These are phyloP conservation scores for Python bivittatus DNA, from an alignment of 2,113 vertebrate species.

Conservation along the genomic window DNA sequence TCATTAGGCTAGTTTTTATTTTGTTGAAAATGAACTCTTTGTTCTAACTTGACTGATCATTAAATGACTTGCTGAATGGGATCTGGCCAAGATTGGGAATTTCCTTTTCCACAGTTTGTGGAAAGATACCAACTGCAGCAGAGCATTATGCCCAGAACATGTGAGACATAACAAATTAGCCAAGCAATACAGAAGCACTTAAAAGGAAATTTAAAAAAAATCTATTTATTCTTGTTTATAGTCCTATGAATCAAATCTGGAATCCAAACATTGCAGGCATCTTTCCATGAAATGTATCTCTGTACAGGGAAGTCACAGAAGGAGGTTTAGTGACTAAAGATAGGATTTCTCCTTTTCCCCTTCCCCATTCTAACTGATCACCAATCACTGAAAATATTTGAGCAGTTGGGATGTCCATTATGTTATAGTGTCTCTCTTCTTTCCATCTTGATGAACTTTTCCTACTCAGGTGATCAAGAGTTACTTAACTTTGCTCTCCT, in stretches of 20 bases:
- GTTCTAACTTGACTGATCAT: background rate
- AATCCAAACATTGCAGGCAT: background rate
- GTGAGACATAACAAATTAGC: background rate
- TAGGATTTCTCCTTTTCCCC: background rate
- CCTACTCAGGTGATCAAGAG: background rate
- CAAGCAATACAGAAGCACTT: background rate
- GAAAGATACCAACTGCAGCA: background rate
- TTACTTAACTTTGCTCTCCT: background rate
- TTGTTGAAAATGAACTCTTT: background rate
- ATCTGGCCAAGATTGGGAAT: background rate
- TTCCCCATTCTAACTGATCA: background rate
- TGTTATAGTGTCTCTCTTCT: background rate
- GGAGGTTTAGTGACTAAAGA: background rate
- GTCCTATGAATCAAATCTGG: background rate
- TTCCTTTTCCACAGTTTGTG: background rate
- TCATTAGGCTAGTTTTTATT: background rate
- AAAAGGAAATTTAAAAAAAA: background rate
- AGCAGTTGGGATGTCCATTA: background rate
- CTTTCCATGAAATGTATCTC: background rate
- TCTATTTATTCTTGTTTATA: background rate
- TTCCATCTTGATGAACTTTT: background rate
- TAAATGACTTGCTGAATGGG: background rate
- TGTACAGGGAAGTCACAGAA: background rate
- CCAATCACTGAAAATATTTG: background rate
- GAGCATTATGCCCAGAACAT: background rate